Base-by-base conservation (phyloP, 2,888 invertebrate genomes). In the Pheosia tremula region DNA sequence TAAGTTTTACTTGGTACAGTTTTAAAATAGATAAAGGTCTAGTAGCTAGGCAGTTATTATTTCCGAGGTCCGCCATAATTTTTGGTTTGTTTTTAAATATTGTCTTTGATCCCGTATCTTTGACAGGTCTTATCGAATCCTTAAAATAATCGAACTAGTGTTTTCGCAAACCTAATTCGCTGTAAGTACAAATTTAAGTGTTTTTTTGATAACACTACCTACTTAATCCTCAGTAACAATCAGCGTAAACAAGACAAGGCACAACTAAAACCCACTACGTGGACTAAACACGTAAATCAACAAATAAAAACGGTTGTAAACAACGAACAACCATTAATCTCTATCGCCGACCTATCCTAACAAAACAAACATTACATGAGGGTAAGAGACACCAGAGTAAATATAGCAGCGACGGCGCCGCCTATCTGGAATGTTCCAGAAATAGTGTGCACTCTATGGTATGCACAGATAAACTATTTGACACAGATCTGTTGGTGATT, bases 261-360 rank as follows among this genome's bases (percentile, higher is more conserved):
- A 11, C 9, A 8, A 24, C 24, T 24, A 24, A 9, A 7, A 43
- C n/a, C 47, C 11, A 47, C 11, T n/a, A 13, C n/a, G 11, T 13
- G 5, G 49, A 6, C n/a, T 13, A 6, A 49, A 13, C 49, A 49
- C 49, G 49, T 49, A 49, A 13, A 43, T 37, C 55, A n/a, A 66
- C 66, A 68, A 66, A 63, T 13, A 37, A 41, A 57, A 60, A 59
- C 61, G 24, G 52, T 54, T 55, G 8, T 54, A 49, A 49, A 50
- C 37, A 56, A 55, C 43, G 57, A 60, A 55, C 56, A 61, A 58
- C 62, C 56, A 67, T 72, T 37, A 63, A 72, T 72, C 43, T 11
- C 54, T 59, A 60, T 55, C 59, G 61, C 53, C 6, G 61, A 62
- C 69, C 72, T 71, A 63, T 63, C 71, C 49, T 62, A 69, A 69